Evolutionary conservation across 2,797 vertebrate species (phyloP).

Genomic region (Melanotaenia trifasciata): DNA sequence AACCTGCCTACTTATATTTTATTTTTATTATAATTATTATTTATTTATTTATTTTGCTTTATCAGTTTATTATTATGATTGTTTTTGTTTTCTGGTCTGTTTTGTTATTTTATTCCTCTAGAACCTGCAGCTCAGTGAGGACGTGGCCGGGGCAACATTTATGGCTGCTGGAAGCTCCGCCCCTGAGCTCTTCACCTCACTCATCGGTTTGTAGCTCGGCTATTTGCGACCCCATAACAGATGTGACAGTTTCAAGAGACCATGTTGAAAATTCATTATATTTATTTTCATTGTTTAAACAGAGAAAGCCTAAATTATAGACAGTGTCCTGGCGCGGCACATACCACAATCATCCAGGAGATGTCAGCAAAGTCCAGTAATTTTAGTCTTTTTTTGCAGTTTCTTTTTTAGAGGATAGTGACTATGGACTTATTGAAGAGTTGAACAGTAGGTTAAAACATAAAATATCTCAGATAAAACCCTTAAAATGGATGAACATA

Average conservation of each 20-base stretch:
- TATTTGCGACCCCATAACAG: background rate
- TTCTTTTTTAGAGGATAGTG: too few species aligned
- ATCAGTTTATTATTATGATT: background rate
- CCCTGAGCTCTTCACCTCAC: constrained; percentile 86
- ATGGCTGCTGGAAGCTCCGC: constrained; percentile 88
- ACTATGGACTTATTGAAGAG: too few species aligned
- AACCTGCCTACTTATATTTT: background rate
- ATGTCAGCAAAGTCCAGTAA: constrained; percentile 55
- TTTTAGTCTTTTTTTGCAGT: too few species aligned
- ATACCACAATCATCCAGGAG: constrained; percentile 41
- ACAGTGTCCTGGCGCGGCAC: constrained; percentile 12
- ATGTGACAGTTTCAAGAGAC: background rate
- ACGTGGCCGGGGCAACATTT: constrained; percentile 86
- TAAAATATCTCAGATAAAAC: background rate
- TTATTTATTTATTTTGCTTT: background rate
- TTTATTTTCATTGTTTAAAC: background rate
- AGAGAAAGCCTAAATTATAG: background rate
- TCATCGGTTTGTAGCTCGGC: constrained; percentile 80
- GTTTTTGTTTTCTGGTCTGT: background rate
- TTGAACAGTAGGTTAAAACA: background rate
- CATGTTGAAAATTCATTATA: background rate
- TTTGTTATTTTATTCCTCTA: constrained; percentile 37
- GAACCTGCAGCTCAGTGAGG: constrained; percentile 87
- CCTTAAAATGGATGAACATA: background rate
- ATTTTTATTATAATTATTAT: too few species aligned